Evolutionary conservation across 2,888 invertebrate species (phyloP).

Genomic region (Dione juno): DNA sequence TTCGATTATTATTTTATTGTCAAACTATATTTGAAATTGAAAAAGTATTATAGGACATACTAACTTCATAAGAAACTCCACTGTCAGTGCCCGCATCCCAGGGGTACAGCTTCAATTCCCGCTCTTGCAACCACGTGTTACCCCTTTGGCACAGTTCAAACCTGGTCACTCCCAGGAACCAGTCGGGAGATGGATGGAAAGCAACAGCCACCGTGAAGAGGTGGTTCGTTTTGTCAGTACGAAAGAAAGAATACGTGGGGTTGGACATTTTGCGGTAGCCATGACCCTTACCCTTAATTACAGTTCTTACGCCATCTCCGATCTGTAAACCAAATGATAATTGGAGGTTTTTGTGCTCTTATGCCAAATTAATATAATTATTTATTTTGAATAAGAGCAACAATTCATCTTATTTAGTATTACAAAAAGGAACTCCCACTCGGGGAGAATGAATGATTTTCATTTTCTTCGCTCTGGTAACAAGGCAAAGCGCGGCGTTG

Average conservation of each 20-base stretch:
- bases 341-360: too few species aligned
- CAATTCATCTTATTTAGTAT: too few species aligned
- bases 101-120: slow-evolving; percentile 93
- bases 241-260: slow-evolving; percentile 70
- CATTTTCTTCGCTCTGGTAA: too few species aligned
- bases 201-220: slow-evolving; percentile 66
- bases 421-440: too few species aligned
- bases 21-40: background rate
- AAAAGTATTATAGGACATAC: background rate
- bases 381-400: too few species aligned
- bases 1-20: background rate
- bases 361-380: too few species aligned
- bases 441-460: too few species aligned
- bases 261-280: slow-evolving; percentile 68
- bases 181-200: slow-evolving; percentile 90
- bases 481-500: too few species aligned
- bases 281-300: slow-evolving; percentile 76
- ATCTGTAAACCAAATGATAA: slow-evolving; percentile 55
- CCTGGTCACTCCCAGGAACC: slow-evolving; percentile 96
- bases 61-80: slow-evolving; percentile 94
- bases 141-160: slow-evolving; percentile 94
- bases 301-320: slow-evolving; percentile 69
- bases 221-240: slow-evolving; percentile 68
- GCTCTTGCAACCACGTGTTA: slow-evolving; percentile 93
- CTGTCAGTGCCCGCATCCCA: slow-evolving; percentile 98